Evolutionary conservation across 2,113 vertebrate genomes (phyloP).

Genomic region (Gorilla gorilla): DNA sequence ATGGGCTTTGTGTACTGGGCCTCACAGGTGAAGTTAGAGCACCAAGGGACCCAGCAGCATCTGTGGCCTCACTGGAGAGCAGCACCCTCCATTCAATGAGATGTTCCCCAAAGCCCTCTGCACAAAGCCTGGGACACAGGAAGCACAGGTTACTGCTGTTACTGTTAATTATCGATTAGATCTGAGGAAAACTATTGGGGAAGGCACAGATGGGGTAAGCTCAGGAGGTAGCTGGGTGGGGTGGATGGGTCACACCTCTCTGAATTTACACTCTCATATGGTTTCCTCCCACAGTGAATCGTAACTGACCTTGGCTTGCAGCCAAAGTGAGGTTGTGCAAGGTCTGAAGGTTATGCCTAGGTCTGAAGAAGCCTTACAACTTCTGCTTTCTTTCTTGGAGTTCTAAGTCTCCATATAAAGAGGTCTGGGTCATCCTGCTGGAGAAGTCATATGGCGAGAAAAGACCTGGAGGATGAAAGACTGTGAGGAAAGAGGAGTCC

Average conservation of each 20-base stretch:
- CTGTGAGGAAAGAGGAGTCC: neutral
- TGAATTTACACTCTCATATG: neutral
- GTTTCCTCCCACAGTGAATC: neutral
- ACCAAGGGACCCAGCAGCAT: neutral
- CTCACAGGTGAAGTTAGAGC: neutral
- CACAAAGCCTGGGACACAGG: neutral
- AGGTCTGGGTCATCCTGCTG: neutral
- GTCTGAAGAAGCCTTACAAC: neutral
- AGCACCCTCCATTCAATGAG: neutral
- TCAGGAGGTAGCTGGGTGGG: neutral
- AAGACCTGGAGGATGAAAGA: neutral
- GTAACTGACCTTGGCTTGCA: neutral
- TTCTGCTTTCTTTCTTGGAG: neutral
- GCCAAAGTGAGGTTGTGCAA: neutral
- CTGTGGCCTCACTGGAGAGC: neutral
- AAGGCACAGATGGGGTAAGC: neutral
- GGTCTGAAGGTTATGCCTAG: neutral
- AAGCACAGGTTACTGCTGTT: accelerated
- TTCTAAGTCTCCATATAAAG: neutral
- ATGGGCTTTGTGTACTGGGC: neutral
- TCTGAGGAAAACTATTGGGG: too few relatives aligned
- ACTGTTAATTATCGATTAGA: neutral
- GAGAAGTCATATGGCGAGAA: neutral
- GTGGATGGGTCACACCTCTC: neutral
- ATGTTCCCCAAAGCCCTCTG: neutral